Percentiles rank a stretch among this genome's conserved stretches.
phyloP scores from a whole-genome alignment of 2,888 invertebrate genomes.

The Spodoptera picta region DNA sequence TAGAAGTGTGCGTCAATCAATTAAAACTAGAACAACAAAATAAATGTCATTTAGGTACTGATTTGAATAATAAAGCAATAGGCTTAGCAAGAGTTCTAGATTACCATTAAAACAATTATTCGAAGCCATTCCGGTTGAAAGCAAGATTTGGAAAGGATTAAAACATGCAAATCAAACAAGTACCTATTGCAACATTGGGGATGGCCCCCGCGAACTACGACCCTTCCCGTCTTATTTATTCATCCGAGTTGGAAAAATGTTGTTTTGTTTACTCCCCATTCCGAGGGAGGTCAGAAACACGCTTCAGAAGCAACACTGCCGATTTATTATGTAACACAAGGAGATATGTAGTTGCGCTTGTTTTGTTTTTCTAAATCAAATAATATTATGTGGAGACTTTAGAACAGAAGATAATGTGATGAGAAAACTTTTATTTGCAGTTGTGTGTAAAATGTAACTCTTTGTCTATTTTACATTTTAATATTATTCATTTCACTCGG shows the following conservation, averaged over 20 bases:
- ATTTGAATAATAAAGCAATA: constrained; percentile 50
- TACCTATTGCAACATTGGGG: constrained; percentile 77
- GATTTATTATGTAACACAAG: constrained; percentile 72
- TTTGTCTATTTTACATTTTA: no score
- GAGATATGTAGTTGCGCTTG: constrained; percentile 78
- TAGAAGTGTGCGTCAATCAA: no score
- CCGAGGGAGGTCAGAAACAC: constrained; percentile 71
- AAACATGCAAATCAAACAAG: constrained; percentile 88
- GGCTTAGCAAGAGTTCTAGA: constrained; percentile 42
- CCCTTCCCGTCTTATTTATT: constrained; percentile 87
- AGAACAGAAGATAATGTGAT: background rate
- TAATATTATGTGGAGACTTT: constrained; percentile 49
- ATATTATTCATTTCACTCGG: no score
- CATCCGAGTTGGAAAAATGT: constrained; percentile 85
- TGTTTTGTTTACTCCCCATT: constrained; percentile 85
- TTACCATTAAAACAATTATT: constrained; percentile 61
- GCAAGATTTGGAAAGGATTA: constrained; percentile 83
- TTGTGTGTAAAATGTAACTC: no score
- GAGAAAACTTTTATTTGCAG: no score
- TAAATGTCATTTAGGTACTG: constrained; percentile 12
- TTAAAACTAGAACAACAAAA: constrained; percentile 1
- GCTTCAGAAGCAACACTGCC: constrained; percentile 71
- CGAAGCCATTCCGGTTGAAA: constrained; percentile 67
- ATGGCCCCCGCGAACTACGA: constrained; percentile 73
- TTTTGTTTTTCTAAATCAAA: constrained; percentile 72